Evolutionary conservation across 2,113 vertebrate genomes (phyloP), one percentile per base, ranked within the genome.

Genomic region (Ptilorrhoa leucosticta): DNA sequence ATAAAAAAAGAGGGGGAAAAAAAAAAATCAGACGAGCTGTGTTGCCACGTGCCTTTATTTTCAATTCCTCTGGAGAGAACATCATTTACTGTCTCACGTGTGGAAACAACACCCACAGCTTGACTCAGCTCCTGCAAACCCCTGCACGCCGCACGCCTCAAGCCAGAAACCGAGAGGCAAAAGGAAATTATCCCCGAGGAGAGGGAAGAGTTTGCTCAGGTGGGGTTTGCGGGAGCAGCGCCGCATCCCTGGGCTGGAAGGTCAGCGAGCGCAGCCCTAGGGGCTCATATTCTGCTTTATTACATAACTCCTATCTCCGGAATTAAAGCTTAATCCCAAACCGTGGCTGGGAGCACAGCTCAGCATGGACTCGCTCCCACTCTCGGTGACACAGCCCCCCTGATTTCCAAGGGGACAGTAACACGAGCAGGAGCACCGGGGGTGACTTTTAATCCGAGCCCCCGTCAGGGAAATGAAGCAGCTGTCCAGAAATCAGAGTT

Each of bases 241-340:
- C 37, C 1, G 1, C 85, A 60, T 51, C 83, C 83, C 71, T 4
- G 11, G 57, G 10, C 47, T n/a, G 92, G 56, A 76, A 97, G 93
- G 93, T 96, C 96, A 84, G 90, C 28, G 8, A 20, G 54, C 0
- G 44, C 7, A 24, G 42, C 10, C 13, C 47, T 3, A 6, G 37
- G 73, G 48, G 45, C 42, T 89, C 56, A 5, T 35, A 40, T 51
- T 83, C 79, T 54, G 90, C 72, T 82, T 53, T 33, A 79, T 96
- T 96, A 65, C 75, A 69, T 94, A 95, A 96, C 88, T 18, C 1
- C 1, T 2, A 82, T 90, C 90, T 94, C 92, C 2, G 77, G 96
- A 96, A 93, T 96, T 96, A 97, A 87, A 89, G 65, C 53, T 89
- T 95, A 94, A 96, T 97, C 95, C 88, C 92, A 90, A 53, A 53